phyloP scores from a whole-genome alignment of 1,140 invertebrate species.

The Phocides pigmalion region DNA sequence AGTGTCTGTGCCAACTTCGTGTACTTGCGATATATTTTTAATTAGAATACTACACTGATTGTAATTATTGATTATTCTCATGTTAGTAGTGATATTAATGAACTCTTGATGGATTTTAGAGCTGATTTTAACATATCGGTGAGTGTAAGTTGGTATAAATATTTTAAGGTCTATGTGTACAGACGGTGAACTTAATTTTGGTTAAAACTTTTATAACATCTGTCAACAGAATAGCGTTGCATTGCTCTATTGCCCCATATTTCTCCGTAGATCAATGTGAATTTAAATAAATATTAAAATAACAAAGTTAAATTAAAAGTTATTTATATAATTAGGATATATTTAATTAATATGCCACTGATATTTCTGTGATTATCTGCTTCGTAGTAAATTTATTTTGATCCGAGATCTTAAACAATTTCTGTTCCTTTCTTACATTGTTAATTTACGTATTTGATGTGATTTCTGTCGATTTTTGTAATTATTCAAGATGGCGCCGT shows the following conservation, averaged over 20 bases:
- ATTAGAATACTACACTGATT: constrained; percentile 37
- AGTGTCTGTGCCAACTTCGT: constrained; percentile 72
- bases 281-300: no score
- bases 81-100: constrained; percentile 33
- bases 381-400: no score
- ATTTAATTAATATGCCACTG: no score
- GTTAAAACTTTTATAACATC: neutral
- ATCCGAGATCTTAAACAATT: no score
- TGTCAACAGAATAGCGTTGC: neutral
- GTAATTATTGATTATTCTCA: constrained; percentile 23
- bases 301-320: no score
- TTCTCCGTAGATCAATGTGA: no score
- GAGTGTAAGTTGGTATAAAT: constrained; percentile 62
- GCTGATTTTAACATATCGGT: constrained; percentile 61
- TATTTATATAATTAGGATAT: no score
- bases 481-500: neutral
- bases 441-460: no score
- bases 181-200: neutral
- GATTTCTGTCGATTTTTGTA: neutral
- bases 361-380: no score
- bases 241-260: no score
- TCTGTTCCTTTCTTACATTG: no score
- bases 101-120: constrained; percentile 35
- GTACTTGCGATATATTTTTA: constrained; percentile 37
- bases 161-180: constrained; percentile 41